Evolutionary conservation across 1,140 invertebrate species (phyloP), one percentile per base, ranked within the genome.

Genomic region (Leptestheria dahalacensis): DNA sequence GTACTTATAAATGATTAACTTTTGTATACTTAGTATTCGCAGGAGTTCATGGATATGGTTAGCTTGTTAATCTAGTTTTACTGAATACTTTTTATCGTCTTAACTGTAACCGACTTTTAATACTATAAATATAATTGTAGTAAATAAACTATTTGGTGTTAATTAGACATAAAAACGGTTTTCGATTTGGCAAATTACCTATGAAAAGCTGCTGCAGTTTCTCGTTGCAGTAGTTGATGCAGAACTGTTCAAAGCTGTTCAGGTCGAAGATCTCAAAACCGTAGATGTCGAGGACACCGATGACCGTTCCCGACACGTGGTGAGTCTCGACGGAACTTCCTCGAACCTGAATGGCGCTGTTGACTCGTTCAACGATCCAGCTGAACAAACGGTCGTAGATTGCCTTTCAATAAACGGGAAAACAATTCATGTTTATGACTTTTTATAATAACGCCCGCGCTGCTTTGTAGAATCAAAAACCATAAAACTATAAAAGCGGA

Each of bases 201-300:
- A 97, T 97, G 69, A 97, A 97, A 3, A 96, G 75, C 69, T 97
- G 93, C 69, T 97, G 93, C 24, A 96, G 75, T 72, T 97, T 96
- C 74, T 97, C 92, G 71, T 96, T 97, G 66, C 92, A 96, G 73
- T 96, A 96, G 71, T 96, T 96, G 66, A 97, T 97, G 69, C 91
- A 95, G 71, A 94, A 91, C 72, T 96, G 91, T 72, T 96, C 91
- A 74, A 96, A 95, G 67, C 87, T 91, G 71, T 97, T 96, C 6
- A 80, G 79, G 59, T 96, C 89, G 72, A 97, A 95, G 62, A 97
- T 93, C 77, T 97, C 93, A 75, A 97, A 97, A 15, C 94, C 94
- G 70, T 97, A 97, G 68, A 97, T 97, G 68, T 97, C 93, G 24
- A 97, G 74, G 2, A 97, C 92, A 20, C 93, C 92, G 65, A 97